A percentile compares a stretch with the other conserved stretches of the same genome.
phyloP scores from a whole-genome alignment of 92 coral and sea anemone species.

The Epizoanthus ramosus region DNA sequence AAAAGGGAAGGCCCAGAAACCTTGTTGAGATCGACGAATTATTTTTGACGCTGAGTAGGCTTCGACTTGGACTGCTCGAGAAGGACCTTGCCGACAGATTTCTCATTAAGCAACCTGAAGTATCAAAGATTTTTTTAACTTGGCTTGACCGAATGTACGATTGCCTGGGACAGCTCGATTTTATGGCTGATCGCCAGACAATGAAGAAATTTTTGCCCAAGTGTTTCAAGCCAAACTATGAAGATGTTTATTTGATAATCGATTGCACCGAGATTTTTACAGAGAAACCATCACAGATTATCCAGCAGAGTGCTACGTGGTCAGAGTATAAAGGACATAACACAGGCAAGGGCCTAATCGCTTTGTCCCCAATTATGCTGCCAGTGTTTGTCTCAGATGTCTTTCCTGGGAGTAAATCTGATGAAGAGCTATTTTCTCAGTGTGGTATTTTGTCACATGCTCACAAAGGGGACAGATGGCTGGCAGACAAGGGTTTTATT shows the following conservation, averaged over 20 bases:
- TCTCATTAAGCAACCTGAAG: conserved; percentile 51
- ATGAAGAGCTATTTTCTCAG: too few relatives aligned
- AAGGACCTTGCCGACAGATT: too few relatives aligned
- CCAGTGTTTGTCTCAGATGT: too few relatives aligned
- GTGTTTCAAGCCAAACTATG: conserved; percentile 32
- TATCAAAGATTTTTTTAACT: conserved; percentile 41
- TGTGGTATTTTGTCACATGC: too few relatives aligned
- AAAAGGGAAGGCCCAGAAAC: conserved; percentile 37
- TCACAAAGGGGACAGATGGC: too few relatives aligned
- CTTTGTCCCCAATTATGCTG: too few relatives aligned
- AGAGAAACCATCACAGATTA: too few relatives aligned
- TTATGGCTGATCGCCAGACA: conserved; percentile 16
- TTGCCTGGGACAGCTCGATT: conserved; percentile 41
- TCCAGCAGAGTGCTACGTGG: too few relatives aligned
- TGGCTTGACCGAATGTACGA: conserved; percentile 39
- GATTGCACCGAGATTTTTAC: conserved; percentile 23
- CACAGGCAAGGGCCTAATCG: too few relatives aligned
- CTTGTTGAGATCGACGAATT: conserved; percentile 29
- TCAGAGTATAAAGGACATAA: too few relatives aligned
- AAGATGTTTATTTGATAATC: conserved; percentile 12
- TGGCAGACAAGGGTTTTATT: too few relatives aligned
- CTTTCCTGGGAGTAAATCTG: too few relatives aligned
- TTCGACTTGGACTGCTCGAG: conserved; percentile 27
- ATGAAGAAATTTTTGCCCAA: conserved; percentile 22
- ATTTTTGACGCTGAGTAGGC: conserved; percentile 30